These are phyloP conservation scores for Gortyna flavago DNA, from an alignment of 2,888 invertebrate genomes.

Conservation along the genomic window DNA sequence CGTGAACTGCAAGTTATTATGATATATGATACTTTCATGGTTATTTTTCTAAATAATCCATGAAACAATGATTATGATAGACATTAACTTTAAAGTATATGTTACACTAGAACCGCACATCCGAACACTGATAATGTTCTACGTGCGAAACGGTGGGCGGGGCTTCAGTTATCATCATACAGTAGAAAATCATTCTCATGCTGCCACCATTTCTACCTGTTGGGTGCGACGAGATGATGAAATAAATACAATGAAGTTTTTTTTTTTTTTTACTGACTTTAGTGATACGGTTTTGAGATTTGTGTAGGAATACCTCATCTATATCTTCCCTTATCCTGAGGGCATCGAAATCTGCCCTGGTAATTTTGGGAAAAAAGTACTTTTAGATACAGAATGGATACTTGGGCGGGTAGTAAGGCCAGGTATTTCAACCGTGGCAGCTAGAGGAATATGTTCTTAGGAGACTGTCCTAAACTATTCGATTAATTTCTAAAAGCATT, in stretches of 20 bases:
- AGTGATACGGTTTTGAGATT: background rate
- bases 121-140: background rate
- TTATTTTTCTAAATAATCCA: constrained; percentile 78
- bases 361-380: background rate
- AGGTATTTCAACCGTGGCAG: background rate
- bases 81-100: constrained; percentile 62
- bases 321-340: background rate
- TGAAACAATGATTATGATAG: constrained; percentile 71
- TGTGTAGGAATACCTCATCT: background rate
- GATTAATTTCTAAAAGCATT: background rate
- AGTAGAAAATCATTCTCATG: background rate
- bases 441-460: background rate
- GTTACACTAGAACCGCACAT: background rate
- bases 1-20: constrained; percentile 84
- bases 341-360: background rate
- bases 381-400: too few species aligned
- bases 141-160: background rate
- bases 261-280: background rate
- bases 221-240: background rate
- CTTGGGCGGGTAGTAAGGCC: background rate
- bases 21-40: constrained; percentile 81
- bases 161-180: background rate
- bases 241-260: background rate
- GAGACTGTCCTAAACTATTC: too few species aligned
- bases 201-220: background rate